phyloP scores from a whole-genome alignment of 2,113 vertebrate species.

The Gambusia holbrooki region DNA sequence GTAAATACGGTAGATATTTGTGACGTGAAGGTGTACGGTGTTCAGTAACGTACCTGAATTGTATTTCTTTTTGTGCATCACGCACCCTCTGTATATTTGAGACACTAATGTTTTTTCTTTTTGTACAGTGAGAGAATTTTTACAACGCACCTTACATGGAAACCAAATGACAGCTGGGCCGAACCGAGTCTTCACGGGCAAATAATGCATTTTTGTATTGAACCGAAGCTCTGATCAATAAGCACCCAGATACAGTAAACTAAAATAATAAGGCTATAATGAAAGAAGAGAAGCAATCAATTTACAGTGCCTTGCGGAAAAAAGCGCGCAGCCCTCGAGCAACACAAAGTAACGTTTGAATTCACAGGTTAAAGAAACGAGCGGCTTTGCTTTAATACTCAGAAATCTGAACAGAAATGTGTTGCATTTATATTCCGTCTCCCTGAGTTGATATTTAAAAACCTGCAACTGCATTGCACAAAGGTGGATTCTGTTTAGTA shows the following conservation, averaged over 20 bases:
- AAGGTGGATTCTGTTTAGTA: no score
- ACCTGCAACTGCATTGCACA: no score
- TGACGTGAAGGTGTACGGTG: conserved; percentile 53
- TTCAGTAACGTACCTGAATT: conserved; percentile 22
- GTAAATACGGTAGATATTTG: conserved; percentile 37
- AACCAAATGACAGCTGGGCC: conserved; percentile 57
- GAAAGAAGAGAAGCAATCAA: neutral
- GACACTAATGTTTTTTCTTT: conserved; percentile 3
- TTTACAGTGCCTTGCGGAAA: neutral
- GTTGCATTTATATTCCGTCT: neutral
- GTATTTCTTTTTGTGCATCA: conserved; percentile 1
- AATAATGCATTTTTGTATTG: conserved; percentile 16
- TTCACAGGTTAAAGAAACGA: neutral
- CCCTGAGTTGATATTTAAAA: neutral
- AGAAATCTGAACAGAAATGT: neutral
- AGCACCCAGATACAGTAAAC: conserved; percentile 2
- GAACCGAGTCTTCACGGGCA: neutral
- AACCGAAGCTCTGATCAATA: conserved; percentile 4
- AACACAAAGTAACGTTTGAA: neutral
- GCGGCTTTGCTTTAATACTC: no score
- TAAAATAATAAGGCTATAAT: conserved; percentile 7
- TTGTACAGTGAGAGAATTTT: conserved; percentile 43
- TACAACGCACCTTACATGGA: conserved; percentile 65
- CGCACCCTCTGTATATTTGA: conserved; percentile 3
- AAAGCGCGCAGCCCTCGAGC: neutral